Evolutionary conservation across 2,797 vertebrate genomes (phyloP).

Genomic region (Salmo trutta): DNA sequence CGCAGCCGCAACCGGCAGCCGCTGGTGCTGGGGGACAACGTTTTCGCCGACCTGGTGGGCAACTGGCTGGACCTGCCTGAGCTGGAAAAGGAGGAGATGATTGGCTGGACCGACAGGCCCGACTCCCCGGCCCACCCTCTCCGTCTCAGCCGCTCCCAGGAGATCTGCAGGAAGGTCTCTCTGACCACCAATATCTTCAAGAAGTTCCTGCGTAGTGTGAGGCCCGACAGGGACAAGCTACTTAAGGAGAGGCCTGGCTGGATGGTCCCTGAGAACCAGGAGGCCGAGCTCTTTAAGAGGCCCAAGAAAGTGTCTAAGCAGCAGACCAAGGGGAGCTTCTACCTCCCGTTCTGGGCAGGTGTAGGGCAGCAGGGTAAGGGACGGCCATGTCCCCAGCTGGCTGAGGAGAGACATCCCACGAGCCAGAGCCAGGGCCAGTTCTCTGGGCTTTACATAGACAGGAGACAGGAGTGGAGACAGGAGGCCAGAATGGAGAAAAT

Average conservation of each 20-base stretch:
- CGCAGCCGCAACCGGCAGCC: constrained; percentile 92
- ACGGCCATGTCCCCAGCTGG: constrained; percentile 58
- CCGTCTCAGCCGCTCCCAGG: constrained; percentile 80
- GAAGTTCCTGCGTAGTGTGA: constrained; percentile 90
- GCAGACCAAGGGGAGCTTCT: constrained; percentile 85
- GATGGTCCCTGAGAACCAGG: constrained; percentile 75
- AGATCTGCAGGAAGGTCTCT: constrained; percentile 89
- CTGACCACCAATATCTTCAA: constrained; percentile 95
- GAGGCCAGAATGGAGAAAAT: constrained; percentile 65
- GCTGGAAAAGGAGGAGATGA: constrained; percentile 68
- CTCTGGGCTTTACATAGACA: constrained; percentile 66
- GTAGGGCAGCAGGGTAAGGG: constrained; percentile 75
- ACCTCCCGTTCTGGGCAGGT: constrained; percentile 79
- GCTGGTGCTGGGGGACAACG: constrained; percentile 90
- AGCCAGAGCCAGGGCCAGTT: constrained; percentile 44
- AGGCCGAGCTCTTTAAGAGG: constrained; percentile 81
- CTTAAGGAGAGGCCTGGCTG: constrained; percentile 93
- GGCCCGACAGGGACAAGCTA: constrained; percentile 90
- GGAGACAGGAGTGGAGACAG: constrained; percentile 67
- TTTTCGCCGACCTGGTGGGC: constrained; percentile 94
- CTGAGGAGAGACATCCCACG: constrained; percentile 47
- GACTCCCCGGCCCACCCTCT: constrained; percentile 73
- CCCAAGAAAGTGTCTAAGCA: constrained; percentile 78
- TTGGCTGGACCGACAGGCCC: constrained; percentile 64
- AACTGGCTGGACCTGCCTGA: constrained; percentile 97